Conservation (phyloP, 2,888 invertebrate species). For the Plebejus anna region DNA sequence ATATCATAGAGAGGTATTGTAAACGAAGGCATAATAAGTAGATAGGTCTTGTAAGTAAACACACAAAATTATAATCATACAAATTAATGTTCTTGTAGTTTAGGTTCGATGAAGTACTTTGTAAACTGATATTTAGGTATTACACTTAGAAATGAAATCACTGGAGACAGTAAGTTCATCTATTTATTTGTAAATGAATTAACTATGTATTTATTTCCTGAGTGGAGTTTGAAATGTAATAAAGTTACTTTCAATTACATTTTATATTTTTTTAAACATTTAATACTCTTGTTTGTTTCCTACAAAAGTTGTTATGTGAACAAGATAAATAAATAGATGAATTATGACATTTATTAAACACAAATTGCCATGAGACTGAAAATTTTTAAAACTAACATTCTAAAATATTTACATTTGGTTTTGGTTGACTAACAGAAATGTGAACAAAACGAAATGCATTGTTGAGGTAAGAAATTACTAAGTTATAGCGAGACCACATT, state of each 20-base stretch:
- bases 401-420: slow-evolving; percentile 2
- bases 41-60: neutral
- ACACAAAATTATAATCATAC: neutral
- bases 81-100: neutral
- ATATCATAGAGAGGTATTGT: neutral
- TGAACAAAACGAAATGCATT: slow-evolving; percentile 2
- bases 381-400: slow-evolving; percentile 16
- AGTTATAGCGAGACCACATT: neutral
- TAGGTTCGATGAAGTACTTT: neutral
- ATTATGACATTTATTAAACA: neutral
- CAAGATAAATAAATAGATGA: neutral
- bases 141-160: neutral
- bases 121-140: neutral
- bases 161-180: neutral
- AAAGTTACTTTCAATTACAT: too few species aligned
- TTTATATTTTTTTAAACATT: too few species aligned
- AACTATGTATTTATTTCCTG: neutral
- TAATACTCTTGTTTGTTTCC: too few species aligned
- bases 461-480: neutral
- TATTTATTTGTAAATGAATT: neutral
- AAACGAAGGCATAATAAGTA: neutral
- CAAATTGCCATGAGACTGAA: neutral
- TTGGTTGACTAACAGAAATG: slow-evolving; percentile 11
- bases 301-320: too few species aligned
- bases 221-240: neutral